Conservation (phyloP, 1,140 invertebrate species). For the Helicoverpa armigera region DNA sequence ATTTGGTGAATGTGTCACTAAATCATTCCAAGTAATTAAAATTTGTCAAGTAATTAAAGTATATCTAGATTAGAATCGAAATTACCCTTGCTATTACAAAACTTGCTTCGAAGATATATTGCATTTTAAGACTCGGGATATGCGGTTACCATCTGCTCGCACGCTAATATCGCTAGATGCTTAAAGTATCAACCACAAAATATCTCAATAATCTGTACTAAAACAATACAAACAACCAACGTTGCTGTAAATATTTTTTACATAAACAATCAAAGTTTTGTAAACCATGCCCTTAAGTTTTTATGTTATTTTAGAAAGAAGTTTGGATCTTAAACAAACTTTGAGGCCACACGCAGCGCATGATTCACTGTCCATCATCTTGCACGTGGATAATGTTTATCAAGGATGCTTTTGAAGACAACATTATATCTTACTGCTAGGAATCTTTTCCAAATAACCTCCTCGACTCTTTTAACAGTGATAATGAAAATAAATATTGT, state of each 20-base stretch:
- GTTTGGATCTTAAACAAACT: conserved; percentile 55
- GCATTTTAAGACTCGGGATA: conserved; percentile 28
- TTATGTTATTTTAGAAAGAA: conserved; percentile 54
- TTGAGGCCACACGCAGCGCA: conserved; percentile 52
- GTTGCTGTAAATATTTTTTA: conserved; percentile 32
- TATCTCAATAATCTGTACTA: conserved; percentile 21
- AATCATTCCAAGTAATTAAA: too few relatives aligned
- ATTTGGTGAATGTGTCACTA: too few relatives aligned
- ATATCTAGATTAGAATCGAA: background rate
- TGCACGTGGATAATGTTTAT: conserved; percentile 37
- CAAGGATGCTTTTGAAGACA: conserved; percentile 34
- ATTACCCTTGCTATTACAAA: background rate
- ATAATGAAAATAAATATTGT: too few relatives aligned
- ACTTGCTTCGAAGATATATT: conserved; percentile 16
- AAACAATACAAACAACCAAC: conserved; percentile 26
- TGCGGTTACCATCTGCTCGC: conserved; percentile 35
- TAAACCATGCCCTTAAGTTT: conserved; percentile 41
- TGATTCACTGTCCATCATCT: conserved; percentile 49
- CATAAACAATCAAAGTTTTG: conserved; percentile 50
- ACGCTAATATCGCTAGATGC: conserved; percentile 16
- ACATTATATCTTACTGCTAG: conserved; percentile 22
- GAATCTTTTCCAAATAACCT: background rate
- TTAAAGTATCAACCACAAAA: conserved; percentile 13
- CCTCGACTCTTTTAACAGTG: background rate
- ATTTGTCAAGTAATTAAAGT: background rate